Conservation (phyloP, 2,113 vertebrate species). For the human (Homo sapiens) region GRCh38 chr13:84140501-84141000, state of each 20-base stretch:
- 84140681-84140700: conserved; percentile 36
- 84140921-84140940: conserved; percentile 12
- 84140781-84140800: conserved; percentile 45
- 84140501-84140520: background rate
- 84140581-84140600: background rate
- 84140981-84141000: background rate
- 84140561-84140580: conserved; percentile 21
- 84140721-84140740: background rate
- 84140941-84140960: conserved; percentile 20
- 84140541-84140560: conserved; percentile 11
- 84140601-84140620: conserved; percentile 11
- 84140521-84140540: background rate
- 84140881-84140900: conserved; percentile 66
- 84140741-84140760: background rate
- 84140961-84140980: conserved; percentile 59
- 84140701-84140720: conserved; percentile 71
- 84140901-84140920: conserved; percentile 60
- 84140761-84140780: background rate
- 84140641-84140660: background rate
- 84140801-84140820: conserved; percentile 4
- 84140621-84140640: conserved; percentile 48
- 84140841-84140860: conserved; percentile 39
- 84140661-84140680: conserved; percentile 33
- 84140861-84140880: conserved; percentile 64
- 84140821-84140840: conserved; percentile 4